Conservation (phyloP, 2,113 vertebrate genomes). For the Condylura cristata region DNA sequence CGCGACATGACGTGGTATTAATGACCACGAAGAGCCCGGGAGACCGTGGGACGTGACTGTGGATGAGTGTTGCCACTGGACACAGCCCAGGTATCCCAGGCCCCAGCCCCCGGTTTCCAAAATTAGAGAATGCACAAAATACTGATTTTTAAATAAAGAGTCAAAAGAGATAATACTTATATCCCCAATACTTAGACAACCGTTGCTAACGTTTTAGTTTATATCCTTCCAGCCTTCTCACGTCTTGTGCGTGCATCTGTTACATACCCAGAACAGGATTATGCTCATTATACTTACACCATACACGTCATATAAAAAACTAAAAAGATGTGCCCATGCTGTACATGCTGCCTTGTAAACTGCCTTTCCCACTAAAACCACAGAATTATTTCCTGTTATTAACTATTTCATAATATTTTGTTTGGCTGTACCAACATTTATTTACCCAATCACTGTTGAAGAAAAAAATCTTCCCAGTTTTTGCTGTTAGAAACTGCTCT, state of each 20-base stretch:
- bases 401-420: background rate
- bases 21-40: background rate
- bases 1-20: background rate
- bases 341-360: background rate
- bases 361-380: background rate
- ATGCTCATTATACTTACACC: background rate
- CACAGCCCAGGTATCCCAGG: background rate
- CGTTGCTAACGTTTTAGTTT: slow-evolving; percentile 10
- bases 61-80: accelerated
- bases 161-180: background rate
- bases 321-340: background rate
- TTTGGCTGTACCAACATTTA: background rate
- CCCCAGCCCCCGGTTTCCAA: background rate
- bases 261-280: background rate
- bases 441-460: background rate
- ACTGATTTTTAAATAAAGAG: background rate
- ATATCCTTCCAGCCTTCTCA: background rate
- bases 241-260: background rate
- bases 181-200: background rate
- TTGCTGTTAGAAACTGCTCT: background rate
- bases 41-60: background rate
- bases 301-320: background rate
- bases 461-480: background rate
- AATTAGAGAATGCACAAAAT: background rate
- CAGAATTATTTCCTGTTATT: background rate